Base-by-base conservation (phyloP, 2,888 invertebrate species). In the Parnassius glacialis region DNA sequence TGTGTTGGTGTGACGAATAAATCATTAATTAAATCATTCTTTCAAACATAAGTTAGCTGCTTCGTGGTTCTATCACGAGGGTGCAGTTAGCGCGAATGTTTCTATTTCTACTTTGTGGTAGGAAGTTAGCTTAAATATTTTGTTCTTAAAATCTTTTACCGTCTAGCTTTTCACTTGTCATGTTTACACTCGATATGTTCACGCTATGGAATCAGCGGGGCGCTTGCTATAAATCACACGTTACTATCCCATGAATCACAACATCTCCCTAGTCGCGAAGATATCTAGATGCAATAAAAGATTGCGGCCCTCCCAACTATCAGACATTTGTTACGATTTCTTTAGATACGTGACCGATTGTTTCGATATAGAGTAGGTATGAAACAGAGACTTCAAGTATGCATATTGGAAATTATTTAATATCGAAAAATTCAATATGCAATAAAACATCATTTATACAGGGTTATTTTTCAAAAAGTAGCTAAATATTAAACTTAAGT, bases 281-380 rank as follows among this genome's bases (percentile, higher is more conserved):
- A 64, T 64, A 64, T 64, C 63, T 59, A 59, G 63, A 64, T 64
- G 63, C 57, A 64, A 64, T 64, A 64, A 64, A 59, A 64, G 63
- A 64, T 64, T 55, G 57, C 47, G 52, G 52, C 63, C 63, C 63
- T 64, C 59, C 59, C 52, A 44, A 44, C 63, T 57, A 59, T 59
- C 63, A 57, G 57, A 57, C 63, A 64, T 64, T 64, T 60, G 63
- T 64, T 56, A 64, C 63, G 59, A 64, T 64, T 64, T 57, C 59
- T 59, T 11, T 57, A 59, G 59, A 59, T 57, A 64, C 63, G 63
- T 64, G 63, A 59, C 59, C 63, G 59, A 64, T 64, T 64, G 63
- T 59, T 59, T 57, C 25, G 43, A 10, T 44, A 59, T 44, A 64
- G 63, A 57, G 42, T 60, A 64, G 48, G 10, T 2, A 7, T 3